These are phyloP conservation scores for Micronycteris hirsuta DNA, from an alignment of 2,113 vertebrate species.

Conservation along the genomic window DNA sequence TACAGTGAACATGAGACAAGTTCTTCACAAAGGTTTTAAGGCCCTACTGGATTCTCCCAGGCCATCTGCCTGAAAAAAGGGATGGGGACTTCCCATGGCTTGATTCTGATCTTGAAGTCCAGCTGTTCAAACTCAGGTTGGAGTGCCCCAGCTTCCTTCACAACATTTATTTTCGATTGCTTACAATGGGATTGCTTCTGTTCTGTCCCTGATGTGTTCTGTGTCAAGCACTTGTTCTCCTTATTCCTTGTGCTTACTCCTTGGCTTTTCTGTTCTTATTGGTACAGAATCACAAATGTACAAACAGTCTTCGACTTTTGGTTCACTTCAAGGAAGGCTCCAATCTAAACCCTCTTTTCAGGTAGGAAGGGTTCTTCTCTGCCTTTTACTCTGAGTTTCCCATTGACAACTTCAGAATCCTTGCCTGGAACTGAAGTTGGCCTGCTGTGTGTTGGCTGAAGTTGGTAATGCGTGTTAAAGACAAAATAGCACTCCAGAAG, in stretches of 20 bases:
- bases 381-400: not conserved
- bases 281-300: not conserved
- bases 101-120: not conserved
- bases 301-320: not conserved
- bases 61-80: too few relatives aligned
- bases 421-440: not conserved
- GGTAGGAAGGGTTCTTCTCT: not conserved
- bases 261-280: not conserved
- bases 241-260: not conserved
- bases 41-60: not conserved
- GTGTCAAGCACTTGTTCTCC: not conserved
- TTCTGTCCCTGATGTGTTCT: not conserved
- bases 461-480: not conserved
- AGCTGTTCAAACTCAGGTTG: not conserved
- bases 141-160: not conserved
- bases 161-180: not conserved
- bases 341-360: not conserved
- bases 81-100: not conserved
- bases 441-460: not conserved
- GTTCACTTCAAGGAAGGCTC: not conserved
- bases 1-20: not conserved
- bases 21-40: not conserved
- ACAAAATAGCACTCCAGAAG: not conserved
- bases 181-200: not conserved
- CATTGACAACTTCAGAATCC: not conserved